Evolutionary conservation across 2,888 invertebrate genomes (phyloP), one percentile per base, ranked within the genome.

Genomic region (Eumacrocentrus americanus): DNA sequence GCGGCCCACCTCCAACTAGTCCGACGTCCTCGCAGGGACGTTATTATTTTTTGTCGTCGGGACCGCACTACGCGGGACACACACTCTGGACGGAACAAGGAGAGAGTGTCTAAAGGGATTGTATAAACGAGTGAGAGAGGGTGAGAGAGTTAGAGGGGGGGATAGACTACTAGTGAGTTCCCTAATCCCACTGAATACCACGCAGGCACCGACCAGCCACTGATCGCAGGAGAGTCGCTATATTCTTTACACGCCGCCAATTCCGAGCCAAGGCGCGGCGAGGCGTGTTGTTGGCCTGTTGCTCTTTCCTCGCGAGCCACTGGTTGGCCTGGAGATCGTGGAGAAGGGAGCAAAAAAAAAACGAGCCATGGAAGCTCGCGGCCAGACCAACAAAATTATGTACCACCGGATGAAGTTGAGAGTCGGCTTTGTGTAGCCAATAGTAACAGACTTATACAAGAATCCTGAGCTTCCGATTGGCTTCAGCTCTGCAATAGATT

Each of bases 241-340:
- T 61, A 53, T 56, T 58, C 48, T 50, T 58, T 58, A 59, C 54
- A 47, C 61, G 42, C 58, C 61, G 51, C 56, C 46, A 48, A 56
- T 65, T 63, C 69, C 66, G 68, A 20, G 52, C 66, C 68, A 60
- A 68, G 66, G 65, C 69, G 68, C 71, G 71, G 71, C 69, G 70
- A 70, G 44, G 58, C 58, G 60, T 60, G 61, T 52, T 65, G 62
- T 60, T 65, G 58, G 67, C 70, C 70, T 70, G 71, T 70, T 70
- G 73, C 69, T 73, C 71, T 74, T 74, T 71, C 72, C 70, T 70
- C 68, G 65, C 66, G 63, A 69, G 67, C 65, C 64, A 66, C 68
- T 67, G 58, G 64, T 58, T 53, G 60, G 47, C 25, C 50, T 11
- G 35, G 56, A 54, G 51, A 12, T 44, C 18, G 47, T 11, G 25